phyloP scores from a whole-genome alignment of 2,113 vertebrate species.

The Gambusia holbrooki region DNA sequence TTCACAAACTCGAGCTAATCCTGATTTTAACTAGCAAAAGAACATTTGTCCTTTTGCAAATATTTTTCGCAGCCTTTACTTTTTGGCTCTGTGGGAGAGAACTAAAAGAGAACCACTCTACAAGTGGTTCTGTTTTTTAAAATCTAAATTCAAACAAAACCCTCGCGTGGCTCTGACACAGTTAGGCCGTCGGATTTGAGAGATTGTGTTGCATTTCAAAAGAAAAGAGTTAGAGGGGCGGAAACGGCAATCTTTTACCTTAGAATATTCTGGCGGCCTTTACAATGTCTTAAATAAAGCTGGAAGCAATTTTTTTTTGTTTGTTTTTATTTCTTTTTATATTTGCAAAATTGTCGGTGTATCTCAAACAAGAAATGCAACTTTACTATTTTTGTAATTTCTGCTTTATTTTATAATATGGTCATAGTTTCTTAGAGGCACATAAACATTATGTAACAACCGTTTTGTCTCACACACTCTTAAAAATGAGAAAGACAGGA shows the following conservation, averaged over 20 bases:
- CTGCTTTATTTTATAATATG: too few relatives aligned
- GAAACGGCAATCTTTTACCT: not conserved
- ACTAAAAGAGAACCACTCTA: constrained; percentile 10
- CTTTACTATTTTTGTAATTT: too few relatives aligned
- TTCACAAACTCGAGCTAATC: constrained; percentile 17
- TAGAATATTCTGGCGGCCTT: not conserved
- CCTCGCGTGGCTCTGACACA: not conserved
- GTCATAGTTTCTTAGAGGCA: not conserved
- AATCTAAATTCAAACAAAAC: constrained; percentile 11
- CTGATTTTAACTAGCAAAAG: not conserved
- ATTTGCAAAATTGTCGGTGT: too few relatives aligned
- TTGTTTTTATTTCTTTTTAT: too few relatives aligned
- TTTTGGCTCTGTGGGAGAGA: constrained; percentile 26
- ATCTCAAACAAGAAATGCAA: too few relatives aligned
- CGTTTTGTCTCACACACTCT: not conserved
- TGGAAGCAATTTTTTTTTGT: not conserved
- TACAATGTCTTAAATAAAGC: not conserved
- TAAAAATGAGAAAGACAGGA: not conserved
- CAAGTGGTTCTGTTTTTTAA: not conserved
- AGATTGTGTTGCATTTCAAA: not conserved
- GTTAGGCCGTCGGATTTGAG: not conserved
- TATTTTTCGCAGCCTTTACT: constrained; percentile 1
- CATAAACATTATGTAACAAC: too few relatives aligned
- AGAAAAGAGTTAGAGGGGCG: not conserved
- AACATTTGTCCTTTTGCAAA: not conserved